phyloP scores from a whole-genome alignment of 2,888 invertebrate species.

The Perdita meconis region DNA sequence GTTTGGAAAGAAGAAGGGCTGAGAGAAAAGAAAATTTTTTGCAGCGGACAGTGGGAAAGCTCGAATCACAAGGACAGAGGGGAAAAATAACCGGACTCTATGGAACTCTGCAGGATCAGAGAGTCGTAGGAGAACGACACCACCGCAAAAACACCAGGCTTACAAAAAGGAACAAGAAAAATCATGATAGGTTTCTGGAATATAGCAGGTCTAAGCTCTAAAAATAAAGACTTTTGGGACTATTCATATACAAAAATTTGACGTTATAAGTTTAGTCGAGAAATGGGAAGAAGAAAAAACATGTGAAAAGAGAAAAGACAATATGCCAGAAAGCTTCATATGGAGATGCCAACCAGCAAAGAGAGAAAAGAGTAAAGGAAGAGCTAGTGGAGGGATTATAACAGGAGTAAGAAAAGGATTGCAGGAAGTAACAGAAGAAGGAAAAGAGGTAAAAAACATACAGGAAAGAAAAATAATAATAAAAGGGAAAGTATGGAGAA shows the following conservation, averaged over 20 bases:
- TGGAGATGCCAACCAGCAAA: background rate
- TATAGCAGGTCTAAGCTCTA: background rate
- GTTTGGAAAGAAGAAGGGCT: background rate
- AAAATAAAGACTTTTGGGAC: background rate
- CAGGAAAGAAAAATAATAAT: conserved; percentile 1
- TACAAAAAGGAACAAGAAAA: background rate
- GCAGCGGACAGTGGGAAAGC: too few species aligned
- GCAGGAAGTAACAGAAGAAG: background rate
- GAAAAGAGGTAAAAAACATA: background rate
- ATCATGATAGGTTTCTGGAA: background rate
- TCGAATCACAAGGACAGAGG: too few species aligned
- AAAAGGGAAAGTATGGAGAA: background rate
- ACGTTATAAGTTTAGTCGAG: background rate
- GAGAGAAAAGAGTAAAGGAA: background rate
- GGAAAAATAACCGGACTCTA: too few species aligned
- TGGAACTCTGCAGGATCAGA: too few species aligned
- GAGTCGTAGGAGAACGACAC: too few species aligned
- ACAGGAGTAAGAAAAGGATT: background rate
- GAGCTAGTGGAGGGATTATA: background rate
- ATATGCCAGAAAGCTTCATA: background rate
- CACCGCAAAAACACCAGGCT: too few species aligned
- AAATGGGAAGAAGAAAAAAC: background rate
- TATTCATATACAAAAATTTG: too few species aligned
- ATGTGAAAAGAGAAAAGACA: background rate
- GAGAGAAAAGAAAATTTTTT: background rate